A percentile compares a stretch with the other conserved stretches of the same genome.
These are phyloP conservation scores for Pheucticus melanocephalus DNA, from an alignment of 2,113 vertebrate genomes.

Conservation along the genomic window DNA sequence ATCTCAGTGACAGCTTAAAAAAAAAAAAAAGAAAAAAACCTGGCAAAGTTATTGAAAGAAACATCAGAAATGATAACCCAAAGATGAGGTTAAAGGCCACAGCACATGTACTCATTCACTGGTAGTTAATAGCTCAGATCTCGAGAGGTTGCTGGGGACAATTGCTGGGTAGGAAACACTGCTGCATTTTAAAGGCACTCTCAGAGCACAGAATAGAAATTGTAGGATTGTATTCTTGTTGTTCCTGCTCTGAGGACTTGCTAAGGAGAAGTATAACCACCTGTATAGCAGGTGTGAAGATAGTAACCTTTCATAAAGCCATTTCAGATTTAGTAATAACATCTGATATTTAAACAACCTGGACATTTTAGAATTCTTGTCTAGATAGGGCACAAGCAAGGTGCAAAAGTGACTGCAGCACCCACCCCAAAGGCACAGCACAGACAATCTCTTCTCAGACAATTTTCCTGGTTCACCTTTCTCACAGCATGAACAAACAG, in stretches of 20 bases:
- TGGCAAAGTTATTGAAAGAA: slow-evolving; percentile 19
- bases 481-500: neutral
- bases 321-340: neutral
- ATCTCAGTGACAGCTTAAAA: neutral
- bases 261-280: neutral
- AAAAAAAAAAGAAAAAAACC: neutral
- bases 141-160: neutral
- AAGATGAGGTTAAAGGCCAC: slow-evolving; percentile 16
- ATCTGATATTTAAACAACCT: neutral
- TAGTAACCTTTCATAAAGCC: neutral
- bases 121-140: slow-evolving; percentile 48
- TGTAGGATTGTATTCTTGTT: neutral
- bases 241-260: neutral
- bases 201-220: neutral
- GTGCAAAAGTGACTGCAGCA: neutral
- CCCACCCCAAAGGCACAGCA: neutral
- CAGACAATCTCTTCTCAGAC: neutral
- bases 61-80: slow-evolving; percentile 31
- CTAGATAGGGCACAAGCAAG: neutral
- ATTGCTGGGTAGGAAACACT: slow-evolving; percentile 1
- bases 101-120: slow-evolving; percentile 14
- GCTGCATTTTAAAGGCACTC: neutral
- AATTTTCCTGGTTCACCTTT: neutral
- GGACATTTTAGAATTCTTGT: neutral
- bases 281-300: neutral